These are phyloP conservation scores for Emmelina monodactyla DNA, from an alignment of 2,888 invertebrate species.

Conservation along the genomic window DNA sequence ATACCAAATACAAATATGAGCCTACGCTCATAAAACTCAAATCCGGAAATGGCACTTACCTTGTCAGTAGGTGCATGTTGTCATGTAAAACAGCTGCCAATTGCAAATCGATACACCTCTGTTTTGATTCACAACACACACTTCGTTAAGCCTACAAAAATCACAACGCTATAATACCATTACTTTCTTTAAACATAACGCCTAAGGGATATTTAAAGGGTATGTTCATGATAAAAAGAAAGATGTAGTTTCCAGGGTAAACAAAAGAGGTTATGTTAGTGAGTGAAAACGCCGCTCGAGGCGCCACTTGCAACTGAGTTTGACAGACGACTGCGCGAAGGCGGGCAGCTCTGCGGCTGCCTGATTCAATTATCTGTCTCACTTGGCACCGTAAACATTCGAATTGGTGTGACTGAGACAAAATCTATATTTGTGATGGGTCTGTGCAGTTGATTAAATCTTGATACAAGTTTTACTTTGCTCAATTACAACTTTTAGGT, in stretches of 20 bases:
- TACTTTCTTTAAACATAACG: too few relatives aligned
- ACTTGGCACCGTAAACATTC: background rate
- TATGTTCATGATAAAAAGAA: slow-evolving; percentile 12
- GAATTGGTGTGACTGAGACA: background rate
- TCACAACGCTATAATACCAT: too few relatives aligned
- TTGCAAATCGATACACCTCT: slow-evolving; percentile 49
- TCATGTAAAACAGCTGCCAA: slow-evolving; percentile 30
- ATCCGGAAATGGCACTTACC: too few relatives aligned
- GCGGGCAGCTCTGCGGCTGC: slow-evolving; percentile 29
- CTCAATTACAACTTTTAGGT: too few relatives aligned
- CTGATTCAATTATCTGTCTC: background rate
- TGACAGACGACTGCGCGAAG: slow-evolving; percentile 39
- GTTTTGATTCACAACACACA: slow-evolving; percentile 30
- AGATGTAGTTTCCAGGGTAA: slow-evolving; percentile 25
- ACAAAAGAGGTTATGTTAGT: slow-evolving; percentile 42
- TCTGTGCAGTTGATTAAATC: too few relatives aligned
- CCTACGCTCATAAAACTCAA: too few relatives aligned
- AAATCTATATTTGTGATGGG: too few relatives aligned
- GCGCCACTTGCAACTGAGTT: slow-evolving; percentile 41
- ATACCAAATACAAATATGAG: too few relatives aligned
- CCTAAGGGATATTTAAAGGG: too few relatives aligned
- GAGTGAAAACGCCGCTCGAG: slow-evolving; percentile 34
- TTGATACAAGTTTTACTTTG: too few relatives aligned
- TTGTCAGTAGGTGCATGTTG: too few relatives aligned
- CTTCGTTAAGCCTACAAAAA: too few relatives aligned